These are phyloP conservation scores for Eulemur macaco DNA, from an alignment of 2,113 vertebrate species.

Conservation along the genomic window DNA sequence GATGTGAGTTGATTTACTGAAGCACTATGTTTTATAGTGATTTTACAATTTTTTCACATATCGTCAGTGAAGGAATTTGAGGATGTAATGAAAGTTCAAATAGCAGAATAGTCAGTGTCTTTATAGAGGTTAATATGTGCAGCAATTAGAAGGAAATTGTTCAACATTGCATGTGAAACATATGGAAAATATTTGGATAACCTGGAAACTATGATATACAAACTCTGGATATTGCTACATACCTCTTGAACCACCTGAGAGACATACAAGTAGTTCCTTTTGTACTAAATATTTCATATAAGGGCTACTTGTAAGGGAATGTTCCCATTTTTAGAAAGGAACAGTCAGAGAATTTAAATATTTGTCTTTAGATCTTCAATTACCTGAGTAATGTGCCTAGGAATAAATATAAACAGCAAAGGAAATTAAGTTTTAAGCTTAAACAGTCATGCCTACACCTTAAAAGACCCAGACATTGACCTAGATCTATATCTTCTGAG, in stretches of 20 bases:
- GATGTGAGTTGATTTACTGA: conserved; percentile 19
- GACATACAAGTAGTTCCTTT: conserved; percentile 19
- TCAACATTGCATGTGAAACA: conserved; percentile 9
- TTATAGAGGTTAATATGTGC: neutral
- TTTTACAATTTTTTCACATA: conserved; percentile 31
- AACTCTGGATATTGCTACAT: neutral
- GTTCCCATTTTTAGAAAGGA: neutral
- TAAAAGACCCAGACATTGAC: conserved; percentile 8
- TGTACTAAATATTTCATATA: neutral
- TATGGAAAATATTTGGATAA: conserved; percentile 38
- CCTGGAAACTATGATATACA: neutral
- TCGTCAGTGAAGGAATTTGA: neutral
- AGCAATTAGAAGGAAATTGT: neutral
- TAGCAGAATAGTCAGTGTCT: neutral
- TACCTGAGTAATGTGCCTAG: neutral
- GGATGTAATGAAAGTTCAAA: neutral
- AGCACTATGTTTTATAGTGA: neutral
- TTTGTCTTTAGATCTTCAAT: neutral
- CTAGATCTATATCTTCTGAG: neutral
- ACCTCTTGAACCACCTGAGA: neutral
- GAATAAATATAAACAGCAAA: neutral
- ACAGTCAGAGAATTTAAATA: neutral
- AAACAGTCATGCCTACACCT: neutral
- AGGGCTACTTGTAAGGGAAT: neutral
- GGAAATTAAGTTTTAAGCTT: neutral